Percentiles rank a stretch among this genome's conserved stretches.
Evolutionary conservation across 2,888 invertebrate genomes (phyloP).

Genomic region (Epinotia ramella): DNA sequence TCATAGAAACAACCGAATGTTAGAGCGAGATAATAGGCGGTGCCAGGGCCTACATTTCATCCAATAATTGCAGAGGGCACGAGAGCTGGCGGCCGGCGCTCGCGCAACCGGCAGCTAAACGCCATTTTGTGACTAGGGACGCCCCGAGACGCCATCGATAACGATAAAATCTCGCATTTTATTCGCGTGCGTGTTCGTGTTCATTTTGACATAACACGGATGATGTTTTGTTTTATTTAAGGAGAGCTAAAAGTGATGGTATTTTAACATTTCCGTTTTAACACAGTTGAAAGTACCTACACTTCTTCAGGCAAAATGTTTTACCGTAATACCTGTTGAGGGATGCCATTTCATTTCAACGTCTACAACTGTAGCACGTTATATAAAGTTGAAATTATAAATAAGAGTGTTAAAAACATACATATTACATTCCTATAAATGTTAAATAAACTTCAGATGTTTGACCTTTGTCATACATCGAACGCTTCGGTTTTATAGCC

Average conservation of each 20-base stretch:
- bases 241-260: background rate
- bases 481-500: background rate
- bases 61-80: slow-evolving; percentile 71
- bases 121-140: slow-evolving; percentile 66
- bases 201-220: slow-evolving; percentile 2
- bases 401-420: background rate
- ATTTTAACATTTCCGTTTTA: background rate
- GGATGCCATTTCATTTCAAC: background rate
- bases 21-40: slow-evolving; percentile 66
- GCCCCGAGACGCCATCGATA: slow-evolving; percentile 48
- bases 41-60: slow-evolving; percentile 70
- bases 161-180: slow-evolving; percentile 50
- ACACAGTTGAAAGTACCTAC: background rate
- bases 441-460: background rate
- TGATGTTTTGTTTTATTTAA: slow-evolving; percentile 7
- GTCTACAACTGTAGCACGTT: background rate
- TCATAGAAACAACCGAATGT: slow-evolving; percentile 41
- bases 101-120: slow-evolving; percentile 53
- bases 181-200: slow-evolving; percentile 15
- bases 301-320: background rate
- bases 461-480: background rate
- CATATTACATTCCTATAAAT: too few relatives aligned
- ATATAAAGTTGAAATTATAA: background rate
- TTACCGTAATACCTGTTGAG: background rate
- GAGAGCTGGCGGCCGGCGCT: slow-evolving; percentile 55